A percentile compares a stretch with the other conserved stretches of the same genome.
Conservation (phyloP, 92 coral and sea anemone genomes). For the Epizoanthus ramosus region DNA sequence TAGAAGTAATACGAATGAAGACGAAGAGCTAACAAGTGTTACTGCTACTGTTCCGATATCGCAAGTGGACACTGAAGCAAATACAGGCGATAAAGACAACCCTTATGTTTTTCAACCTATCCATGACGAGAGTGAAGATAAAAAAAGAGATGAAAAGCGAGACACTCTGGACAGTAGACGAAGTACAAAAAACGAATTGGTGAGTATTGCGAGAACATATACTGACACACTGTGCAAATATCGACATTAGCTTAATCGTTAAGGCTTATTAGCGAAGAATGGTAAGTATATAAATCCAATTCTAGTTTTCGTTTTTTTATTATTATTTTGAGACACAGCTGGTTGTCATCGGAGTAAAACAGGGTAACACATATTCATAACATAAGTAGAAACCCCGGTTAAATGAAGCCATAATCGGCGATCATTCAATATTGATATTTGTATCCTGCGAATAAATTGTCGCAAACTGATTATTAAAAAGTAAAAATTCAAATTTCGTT, state of each 20-base stretch:
- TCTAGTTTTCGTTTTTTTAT: neutral
- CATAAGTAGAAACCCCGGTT: neutral
- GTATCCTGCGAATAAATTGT: neutral
- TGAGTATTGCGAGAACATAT: neutral
- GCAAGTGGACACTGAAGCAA: constrained; percentile 3
- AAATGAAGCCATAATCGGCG: neutral
- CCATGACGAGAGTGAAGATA: constrained; percentile 1
- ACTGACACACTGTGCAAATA: constrained; percentile 5
- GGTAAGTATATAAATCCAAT: no score
- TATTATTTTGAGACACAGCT: neutral
- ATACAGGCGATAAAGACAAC: neutral
- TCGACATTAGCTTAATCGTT: constrained; percentile 17
- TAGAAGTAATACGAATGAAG: neutral
- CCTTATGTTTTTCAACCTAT: neutral
- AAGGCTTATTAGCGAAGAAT: constrained; percentile 19
- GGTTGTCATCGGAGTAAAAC: no score
- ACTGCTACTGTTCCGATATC: neutral
- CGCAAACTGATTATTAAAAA: neutral
- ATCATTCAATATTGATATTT: neutral
- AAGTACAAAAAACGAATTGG: constrained; percentile 36
- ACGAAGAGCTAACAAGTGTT: neutral
- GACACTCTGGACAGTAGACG: constrained; percentile 7
- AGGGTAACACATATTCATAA: neutral
- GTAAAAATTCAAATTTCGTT: neutral
- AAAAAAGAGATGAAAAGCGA: neutral